Evolutionary conservation across 2,797 vertebrate genomes (phyloP).

Genomic region (Rhinatrema bivittatum): DNA sequence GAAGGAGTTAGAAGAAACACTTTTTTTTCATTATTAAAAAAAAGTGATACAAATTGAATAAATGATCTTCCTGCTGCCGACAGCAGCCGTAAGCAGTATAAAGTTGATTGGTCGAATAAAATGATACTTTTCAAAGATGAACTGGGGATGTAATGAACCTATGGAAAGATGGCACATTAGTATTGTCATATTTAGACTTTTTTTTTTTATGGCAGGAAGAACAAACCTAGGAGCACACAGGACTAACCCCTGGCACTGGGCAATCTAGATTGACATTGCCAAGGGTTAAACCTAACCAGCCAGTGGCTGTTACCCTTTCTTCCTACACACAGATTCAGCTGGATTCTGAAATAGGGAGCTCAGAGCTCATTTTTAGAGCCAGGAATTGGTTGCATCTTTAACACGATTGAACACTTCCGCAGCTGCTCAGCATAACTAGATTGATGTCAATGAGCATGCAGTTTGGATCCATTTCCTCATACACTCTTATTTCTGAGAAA

Average conservation of each 20-base stretch:
- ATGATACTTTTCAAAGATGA: conserved; percentile 36
- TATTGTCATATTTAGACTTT: conserved; percentile 37
- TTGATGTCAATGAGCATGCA: no score
- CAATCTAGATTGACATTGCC: conserved; percentile 28
- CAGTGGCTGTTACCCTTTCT: conserved; percentile 6
- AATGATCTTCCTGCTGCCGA: conserved; percentile 46
- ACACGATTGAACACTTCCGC: no score
- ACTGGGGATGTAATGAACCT: conserved; percentile 27
- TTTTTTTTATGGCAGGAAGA: conserved; percentile 49
- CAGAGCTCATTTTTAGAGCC: conserved; percentile 6
- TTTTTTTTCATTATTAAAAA: conserved; percentile 43
- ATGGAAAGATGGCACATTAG: conserved; percentile 27
- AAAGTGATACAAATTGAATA: conserved; percentile 54
- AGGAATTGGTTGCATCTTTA: conserved; percentile 26
- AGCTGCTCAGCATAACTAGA: conserved; percentile 24
- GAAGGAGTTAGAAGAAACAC: conserved; percentile 61
- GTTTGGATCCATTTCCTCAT: no score
- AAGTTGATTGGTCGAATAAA: conserved; percentile 35
- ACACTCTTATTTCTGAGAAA: no score
- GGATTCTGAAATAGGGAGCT: conserved; percentile 18
- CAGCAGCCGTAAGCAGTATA: conserved; percentile 42
- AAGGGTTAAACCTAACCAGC: conserved; percentile 18
- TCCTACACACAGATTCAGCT: no score
- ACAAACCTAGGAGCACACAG: conserved; percentile 7
- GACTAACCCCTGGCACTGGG: conserved; percentile 24